These are phyloP conservation scores for Catamblyrhynchus diadema DNA, from an alignment of 2,797 vertebrate species.

Conservation along the genomic window DNA sequence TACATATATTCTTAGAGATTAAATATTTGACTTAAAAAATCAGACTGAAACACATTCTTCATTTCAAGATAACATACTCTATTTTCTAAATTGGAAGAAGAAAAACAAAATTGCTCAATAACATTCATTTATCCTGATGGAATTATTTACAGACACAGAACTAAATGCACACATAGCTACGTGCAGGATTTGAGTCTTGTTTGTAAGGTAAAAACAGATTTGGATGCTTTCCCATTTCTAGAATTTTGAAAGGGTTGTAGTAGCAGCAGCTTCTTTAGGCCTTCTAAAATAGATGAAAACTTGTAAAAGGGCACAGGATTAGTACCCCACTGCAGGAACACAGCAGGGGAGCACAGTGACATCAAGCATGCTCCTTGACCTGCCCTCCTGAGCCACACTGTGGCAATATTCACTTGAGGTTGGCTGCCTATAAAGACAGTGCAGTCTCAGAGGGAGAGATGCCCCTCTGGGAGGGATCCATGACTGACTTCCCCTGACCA, in stretches of 20 bases:
- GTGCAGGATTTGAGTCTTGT: background rate
- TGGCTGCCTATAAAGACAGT: background rate
- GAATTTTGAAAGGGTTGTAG: background rate
- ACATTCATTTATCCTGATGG: background rate
- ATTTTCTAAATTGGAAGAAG: background rate
- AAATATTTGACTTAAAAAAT: background rate
- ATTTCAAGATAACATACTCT: background rate
- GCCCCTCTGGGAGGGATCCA: background rate
- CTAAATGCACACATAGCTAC: background rate
- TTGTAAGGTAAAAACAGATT: background rate
- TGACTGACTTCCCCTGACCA: background rate
- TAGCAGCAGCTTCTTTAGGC: background rate
- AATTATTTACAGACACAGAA: background rate
- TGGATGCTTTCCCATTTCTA: background rate
- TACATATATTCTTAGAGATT: background rate
- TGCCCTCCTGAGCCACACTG: background rate
- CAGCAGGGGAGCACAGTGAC: background rate
- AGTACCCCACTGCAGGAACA: background rate
- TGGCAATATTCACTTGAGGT: background rate
- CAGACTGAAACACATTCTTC: background rate
- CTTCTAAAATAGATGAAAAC: background rate
- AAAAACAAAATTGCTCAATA: background rate
- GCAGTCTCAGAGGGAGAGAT: background rate
- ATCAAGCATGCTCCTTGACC: background rate
- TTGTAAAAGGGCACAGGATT: background rate